phyloP scores from a whole-genome alignment of 2,113 vertebrate genomes.

The Ciconia boyciana region DNA sequence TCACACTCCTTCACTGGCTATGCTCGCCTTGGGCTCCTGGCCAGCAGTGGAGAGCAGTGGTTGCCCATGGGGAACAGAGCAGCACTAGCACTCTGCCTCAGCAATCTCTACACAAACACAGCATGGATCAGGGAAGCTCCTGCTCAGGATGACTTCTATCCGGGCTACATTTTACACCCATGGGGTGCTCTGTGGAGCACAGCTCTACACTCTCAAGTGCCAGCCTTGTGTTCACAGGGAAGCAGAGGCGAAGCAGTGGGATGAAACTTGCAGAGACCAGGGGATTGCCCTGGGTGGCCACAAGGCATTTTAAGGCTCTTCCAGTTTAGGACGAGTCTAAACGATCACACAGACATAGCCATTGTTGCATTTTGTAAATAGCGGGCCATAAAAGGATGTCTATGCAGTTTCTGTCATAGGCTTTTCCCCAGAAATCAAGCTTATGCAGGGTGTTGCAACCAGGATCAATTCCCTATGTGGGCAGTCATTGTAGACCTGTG shows the following conservation, averaged over 20 bases:
- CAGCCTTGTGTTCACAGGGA: neutral
- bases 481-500: neutral
- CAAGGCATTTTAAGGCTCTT: neutral
- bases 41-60: neutral
- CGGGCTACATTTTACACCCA: neutral
- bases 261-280: neutral
- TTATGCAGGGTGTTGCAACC: neutral
- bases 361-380: neutral
- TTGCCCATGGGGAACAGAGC: neutral
- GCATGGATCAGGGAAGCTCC: neutral
- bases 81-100: neutral
- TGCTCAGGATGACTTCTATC: neutral
- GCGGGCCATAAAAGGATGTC: neutral
- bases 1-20: neutral
- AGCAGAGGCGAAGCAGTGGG: neutral
- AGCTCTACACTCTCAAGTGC: neutral
- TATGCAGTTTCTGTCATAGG: neutral
- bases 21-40: neutral
- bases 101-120: neutral
- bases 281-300: neutral
- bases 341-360: no score
- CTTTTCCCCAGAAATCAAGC: neutral
- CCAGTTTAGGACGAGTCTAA: neutral
- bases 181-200: neutral
- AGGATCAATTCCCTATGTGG: neutral